These are phyloP conservation scores for Parazoanthus darwini DNA, from an alignment of 92 coral and sea anemone species.

Conservation along the genomic window DNA sequence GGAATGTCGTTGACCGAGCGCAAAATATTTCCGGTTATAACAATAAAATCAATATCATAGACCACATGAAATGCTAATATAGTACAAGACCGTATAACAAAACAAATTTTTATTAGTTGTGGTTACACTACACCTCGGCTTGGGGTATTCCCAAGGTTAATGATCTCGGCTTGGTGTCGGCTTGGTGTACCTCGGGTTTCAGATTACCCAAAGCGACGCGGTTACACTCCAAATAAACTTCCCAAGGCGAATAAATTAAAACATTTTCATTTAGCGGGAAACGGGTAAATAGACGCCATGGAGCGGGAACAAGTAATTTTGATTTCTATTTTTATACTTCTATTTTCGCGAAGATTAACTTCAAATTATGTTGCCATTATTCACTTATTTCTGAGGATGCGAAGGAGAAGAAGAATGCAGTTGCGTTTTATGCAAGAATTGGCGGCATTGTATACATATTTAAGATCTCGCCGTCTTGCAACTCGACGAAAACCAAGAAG, in stretches of 20 bases:
- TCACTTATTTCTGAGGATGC: constrained; percentile 58
- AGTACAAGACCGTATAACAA: too few species aligned
- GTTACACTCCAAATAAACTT: constrained; percentile 52
- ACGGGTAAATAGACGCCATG: constrained; percentile 55
- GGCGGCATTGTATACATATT: constrained; percentile 53
- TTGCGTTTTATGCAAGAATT: constrained; percentile 51
- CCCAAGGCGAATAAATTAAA: constrained; percentile 58
- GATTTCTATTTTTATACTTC: constrained; percentile 41
- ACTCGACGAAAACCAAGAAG: constrained; percentile 39
- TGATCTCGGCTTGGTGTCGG: too few species aligned
- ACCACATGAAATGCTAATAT: too few species aligned
- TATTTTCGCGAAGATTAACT: constrained; percentile 53
- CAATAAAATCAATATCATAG: too few species aligned
- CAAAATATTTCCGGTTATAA: too few species aligned
- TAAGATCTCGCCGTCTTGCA: constrained; percentile 48
- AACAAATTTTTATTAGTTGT: too few species aligned
- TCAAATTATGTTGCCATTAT: constrained; percentile 50
- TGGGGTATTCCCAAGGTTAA: too few species aligned
- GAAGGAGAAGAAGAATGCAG: constrained; percentile 54
- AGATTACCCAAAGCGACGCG: constrained; percentile 54
- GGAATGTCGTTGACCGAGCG: too few species aligned
- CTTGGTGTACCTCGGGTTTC: constrained; percentile 52
- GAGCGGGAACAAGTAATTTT: constrained; percentile 58
- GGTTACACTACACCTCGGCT: constrained; percentile 22
- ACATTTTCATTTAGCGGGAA: constrained; percentile 57